A percentile compares a stretch with the other conserved stretches of the same genome.
phyloP scores from a whole-genome alignment of 2,797 vertebrate genomes.

The Notolepis coatsorum region DNA sequence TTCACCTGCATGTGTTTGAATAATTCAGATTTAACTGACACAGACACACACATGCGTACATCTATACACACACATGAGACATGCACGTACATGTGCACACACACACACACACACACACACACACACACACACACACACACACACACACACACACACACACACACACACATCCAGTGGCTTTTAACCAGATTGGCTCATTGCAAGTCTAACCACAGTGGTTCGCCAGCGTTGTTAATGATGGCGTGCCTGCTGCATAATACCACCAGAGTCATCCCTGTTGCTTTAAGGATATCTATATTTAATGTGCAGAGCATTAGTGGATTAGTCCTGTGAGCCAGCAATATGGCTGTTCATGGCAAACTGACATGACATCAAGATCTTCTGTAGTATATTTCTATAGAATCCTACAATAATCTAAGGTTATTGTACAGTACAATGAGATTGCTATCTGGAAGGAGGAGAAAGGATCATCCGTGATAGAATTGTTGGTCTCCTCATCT shows the following conservation, averaged over 20 bases:
- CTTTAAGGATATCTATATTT: slow-evolving; percentile 17
- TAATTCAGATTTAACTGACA: background rate
- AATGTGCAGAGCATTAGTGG: too few species aligned
- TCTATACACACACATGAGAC: background rate
- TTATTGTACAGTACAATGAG: too few species aligned
- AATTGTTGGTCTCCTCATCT: too few species aligned
- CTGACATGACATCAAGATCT: too few species aligned
- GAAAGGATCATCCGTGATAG: too few species aligned
- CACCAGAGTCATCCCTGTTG: slow-evolving; percentile 21
- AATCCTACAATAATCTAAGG: too few species aligned
- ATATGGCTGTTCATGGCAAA: too few species aligned
- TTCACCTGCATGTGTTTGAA: slow-evolving; percentile 5
- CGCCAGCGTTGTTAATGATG: background rate
- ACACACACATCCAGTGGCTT: background rate
- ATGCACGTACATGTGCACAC: background rate
- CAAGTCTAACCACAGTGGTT: slow-evolving; percentile 15
- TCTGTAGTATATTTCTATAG: too few species aligned
- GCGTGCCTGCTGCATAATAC: background rate
- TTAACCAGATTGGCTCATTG: background rate
- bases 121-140: background rate
- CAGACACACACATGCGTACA: slow-evolving; percentile 24
- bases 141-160: background rate
- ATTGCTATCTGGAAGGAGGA: too few species aligned
- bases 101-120: background rate
- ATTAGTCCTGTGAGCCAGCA: too few species aligned